Evolutionary conservation across 2,888 invertebrate genomes (phyloP).

Genomic region (Drosophila limbata): DNA sequence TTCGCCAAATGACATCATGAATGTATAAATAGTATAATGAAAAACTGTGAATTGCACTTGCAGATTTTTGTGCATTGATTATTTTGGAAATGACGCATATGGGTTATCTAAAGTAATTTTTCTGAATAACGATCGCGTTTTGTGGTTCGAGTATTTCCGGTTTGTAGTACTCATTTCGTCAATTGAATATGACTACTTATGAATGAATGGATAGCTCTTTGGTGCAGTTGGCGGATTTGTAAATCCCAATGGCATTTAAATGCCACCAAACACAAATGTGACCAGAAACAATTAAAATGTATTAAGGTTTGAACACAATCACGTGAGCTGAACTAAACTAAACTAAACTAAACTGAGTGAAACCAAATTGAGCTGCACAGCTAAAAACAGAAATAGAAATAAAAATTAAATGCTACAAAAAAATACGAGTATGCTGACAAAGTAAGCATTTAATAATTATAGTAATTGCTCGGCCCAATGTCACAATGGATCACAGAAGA

Average conservation of each 20-base stretch:
- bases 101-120: not conserved
- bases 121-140: not conserved
- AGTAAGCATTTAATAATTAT: conserved; percentile 17
- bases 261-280: not conserved
- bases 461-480: conserved; percentile 11
- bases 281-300: conserved; percentile 18
- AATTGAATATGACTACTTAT: conserved; percentile 5
- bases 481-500: conserved; percentile 15
- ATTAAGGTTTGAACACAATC: conserved; percentile 1
- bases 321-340: conserved; percentile 10
- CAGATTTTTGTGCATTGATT: not conserved
- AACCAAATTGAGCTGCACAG: conserved; percentile 8
- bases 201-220: conserved; percentile 23
- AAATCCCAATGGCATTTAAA: conserved; percentile 13
- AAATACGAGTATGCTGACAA: conserved; percentile 3
- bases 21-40: not conserved
- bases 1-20: conserved; percentile 21
- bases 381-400: not conserved
- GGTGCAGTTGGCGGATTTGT: conserved; percentile 5
- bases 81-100: not conserved
- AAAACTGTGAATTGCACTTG: not conserved
- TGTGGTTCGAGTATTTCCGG: conserved; percentile 7
- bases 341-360: conserved; percentile 11
- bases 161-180: conserved; percentile 2
- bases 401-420: conserved; percentile 9